Evolutionary conservation across 2,888 invertebrate species (phyloP), one percentile per base, ranked within the genome.

Genomic region (Shargacucullia verbasci): DNA sequence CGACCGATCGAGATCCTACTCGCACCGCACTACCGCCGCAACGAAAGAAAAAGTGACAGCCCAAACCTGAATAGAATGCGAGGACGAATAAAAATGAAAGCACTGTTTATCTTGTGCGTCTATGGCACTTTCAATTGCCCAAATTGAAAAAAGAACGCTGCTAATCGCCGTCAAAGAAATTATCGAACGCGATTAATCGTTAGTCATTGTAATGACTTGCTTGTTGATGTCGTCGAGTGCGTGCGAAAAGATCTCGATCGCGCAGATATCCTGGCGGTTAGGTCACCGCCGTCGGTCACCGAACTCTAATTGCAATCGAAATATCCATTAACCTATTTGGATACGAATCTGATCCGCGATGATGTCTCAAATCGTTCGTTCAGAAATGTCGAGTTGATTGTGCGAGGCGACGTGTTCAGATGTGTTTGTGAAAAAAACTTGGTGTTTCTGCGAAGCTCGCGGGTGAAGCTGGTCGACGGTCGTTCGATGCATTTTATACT

Each of bases 81-180:
- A 89, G 92, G 92, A 91, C 93, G 89, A 84, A 89, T 91, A 93
- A 93, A 94, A 94, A 92, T 90, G 94, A 94, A 93, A 94, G 93
- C 92, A 85, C 71, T 79, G 73, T 78, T 81, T 84, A 82, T 80
- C 73, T 84, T 74, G 64, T 70, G 61, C 72, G 65, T 76, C 78
- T 75, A 79, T 67, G 73, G 70, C 76, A 74, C 75, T 75, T 66
- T 66, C 53, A 60, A 58, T 67, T 49, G 43, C 35, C 29, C 54
- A 40, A 60, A 64, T 29, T 34, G 57, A 56, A 53, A 59, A 56
- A 43, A 55, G 67, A 73, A 40, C 37, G 15, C 46, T 40, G 50
- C 41, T 60, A 52, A 20, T 47, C 46, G 49, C 20, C 10, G 29
- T 29, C 48, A 40, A 38, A 39, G 31, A 25, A 56, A 57, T 47